phyloP scores from a whole-genome alignment of 2,888 invertebrate genomes.

The Pediacus dermestoides region DNA sequence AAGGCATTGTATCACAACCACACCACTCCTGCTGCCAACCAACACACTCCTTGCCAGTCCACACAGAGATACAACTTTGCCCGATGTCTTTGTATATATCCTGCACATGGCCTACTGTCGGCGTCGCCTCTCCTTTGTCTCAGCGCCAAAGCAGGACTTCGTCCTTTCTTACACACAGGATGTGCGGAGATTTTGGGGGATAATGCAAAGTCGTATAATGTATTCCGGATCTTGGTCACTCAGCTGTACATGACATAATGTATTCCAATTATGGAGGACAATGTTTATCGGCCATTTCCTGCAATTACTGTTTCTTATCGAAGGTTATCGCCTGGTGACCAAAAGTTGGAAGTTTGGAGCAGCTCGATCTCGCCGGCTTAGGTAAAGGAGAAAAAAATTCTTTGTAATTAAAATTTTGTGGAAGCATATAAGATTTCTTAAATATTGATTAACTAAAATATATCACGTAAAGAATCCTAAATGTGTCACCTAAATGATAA shows the following conservation, averaged over 20 bases:
- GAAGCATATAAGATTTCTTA: too few relatives aligned
- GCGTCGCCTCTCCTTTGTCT: slow-evolving; percentile 17
- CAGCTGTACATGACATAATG: slow-evolving; percentile 39
- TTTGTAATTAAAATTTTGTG: too few relatives aligned
- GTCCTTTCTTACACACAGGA: not conserved
- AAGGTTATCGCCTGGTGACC: slow-evolving; percentile 5
- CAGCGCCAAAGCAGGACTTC: not conserved
- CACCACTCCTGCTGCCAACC: slow-evolving; percentile 5
- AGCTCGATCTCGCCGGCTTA: too few relatives aligned
- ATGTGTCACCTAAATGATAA: too few relatives aligned
- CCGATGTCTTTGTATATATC: slow-evolving; percentile 25
- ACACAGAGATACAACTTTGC: slow-evolving; percentile 14
- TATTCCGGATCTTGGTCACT: slow-evolving; percentile 40
- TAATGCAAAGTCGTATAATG: slow-evolving; percentile 37
- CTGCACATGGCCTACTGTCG: slow-evolving; percentile 21
- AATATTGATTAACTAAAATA: too few relatives aligned
- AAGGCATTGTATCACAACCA: too few relatives aligned
- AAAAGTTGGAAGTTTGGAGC: too few relatives aligned
- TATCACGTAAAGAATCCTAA: too few relatives aligned
- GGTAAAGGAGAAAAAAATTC: too few relatives aligned
- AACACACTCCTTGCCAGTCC: slow-evolving; percentile 21
- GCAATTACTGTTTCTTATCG: slow-evolving; percentile 7
- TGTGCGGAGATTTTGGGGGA: slow-evolving; percentile 25
- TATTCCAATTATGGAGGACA: slow-evolving; percentile 39
- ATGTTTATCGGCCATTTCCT: slow-evolving; percentile 28